Base-by-base conservation (phyloP, 1,140 invertebrate species). In the Eufriesea mexicana region DNA sequence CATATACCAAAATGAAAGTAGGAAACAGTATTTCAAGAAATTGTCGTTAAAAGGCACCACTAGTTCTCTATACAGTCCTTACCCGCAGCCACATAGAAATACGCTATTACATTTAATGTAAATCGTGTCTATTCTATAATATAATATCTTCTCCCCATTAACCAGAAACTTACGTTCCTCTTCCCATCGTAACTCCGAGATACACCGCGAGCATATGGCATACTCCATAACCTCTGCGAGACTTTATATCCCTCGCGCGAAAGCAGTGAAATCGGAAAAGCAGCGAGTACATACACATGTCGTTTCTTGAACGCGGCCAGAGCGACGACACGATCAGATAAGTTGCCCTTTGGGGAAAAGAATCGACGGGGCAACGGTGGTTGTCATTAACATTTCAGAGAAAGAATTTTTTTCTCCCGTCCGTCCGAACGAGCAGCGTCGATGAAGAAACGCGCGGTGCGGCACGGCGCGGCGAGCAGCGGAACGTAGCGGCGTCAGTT, bases 321-420 rank as follows among this genome's bases (percentile, higher is more conserved):
- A n/a, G 5, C 20, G 23, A 68, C 66, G 23, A 68, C 42, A 45
- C 66, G 42, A 68, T 68, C 42, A 45, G 66, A 68, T 68, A 47
- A 47, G 35, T 45, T 8, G 35, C 42, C 45, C 10, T n/a, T 20
- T 16, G 35, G 23, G 23, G 35, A 54, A 51, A 28, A 62, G 2
- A 59, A 18, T 70, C 35, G 54, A 14, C 51, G 54, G 14, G 7
- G 28, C 51, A 55, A 23, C 35, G 51, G 51, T 55, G 70, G 5
- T 72, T 72, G 70, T 72, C 70, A 55, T 72, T 57, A 72, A 35
- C 70, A 55, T 74, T 25, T 74, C 47, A 20, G 12, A 42, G 47
- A 7, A 51, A 12, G 18, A n/a, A 47, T 25, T 25, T 61, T 62
- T 66, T 28, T 47, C 23, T 62, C 25, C 7, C 2, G 25, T 16